phyloP scores from a whole-genome alignment of 2,888 invertebrate species.

The Drosophila nigritarsus region DNA sequence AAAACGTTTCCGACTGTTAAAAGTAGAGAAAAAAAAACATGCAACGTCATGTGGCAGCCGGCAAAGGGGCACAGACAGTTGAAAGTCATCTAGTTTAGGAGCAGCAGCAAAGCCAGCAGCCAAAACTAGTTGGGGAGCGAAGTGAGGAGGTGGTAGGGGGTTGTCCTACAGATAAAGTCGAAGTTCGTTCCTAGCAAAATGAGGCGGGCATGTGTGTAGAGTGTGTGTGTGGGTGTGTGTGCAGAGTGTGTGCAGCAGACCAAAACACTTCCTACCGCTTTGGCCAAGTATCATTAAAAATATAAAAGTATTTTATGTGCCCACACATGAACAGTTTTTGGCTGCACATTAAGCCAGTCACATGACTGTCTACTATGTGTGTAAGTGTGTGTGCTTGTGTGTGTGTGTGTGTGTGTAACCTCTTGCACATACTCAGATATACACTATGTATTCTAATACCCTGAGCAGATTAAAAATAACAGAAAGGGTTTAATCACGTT shows the following conservation, averaged over 20 bases:
- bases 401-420: slow-evolving; percentile 7
- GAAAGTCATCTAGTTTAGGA: slow-evolving; percentile 74
- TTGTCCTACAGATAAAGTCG: slow-evolving; percentile 22
- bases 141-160: not conserved
- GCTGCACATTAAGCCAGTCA: slow-evolving; percentile 58
- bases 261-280: slow-evolving; percentile 79
- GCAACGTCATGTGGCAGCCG: slow-evolving; percentile 58
- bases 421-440: slow-evolving; percentile 8
- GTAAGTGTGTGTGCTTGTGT: not conserved
- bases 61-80: slow-evolving; percentile 49
- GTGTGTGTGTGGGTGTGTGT: slow-evolving; percentile 31
- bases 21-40: slow-evolving; percentile 34
- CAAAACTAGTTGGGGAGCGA: not conserved
- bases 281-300: slow-evolving; percentile 80
- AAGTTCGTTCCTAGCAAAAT: slow-evolving; percentile 73
- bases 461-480: not conserved
- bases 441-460: slow-evolving; percentile 6
- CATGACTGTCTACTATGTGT: slow-evolving; percentile 33
- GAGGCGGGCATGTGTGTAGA: slow-evolving; percentile 29
- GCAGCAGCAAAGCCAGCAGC: slow-evolving; percentile 22
- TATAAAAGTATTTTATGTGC: slow-evolving; percentile 78
- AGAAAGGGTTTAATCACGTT: not conserved
- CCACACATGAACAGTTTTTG: slow-evolving; percentile 41
- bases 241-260: slow-evolving; percentile 75
- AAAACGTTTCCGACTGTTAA: slow-evolving; percentile 75